phyloP scores from a whole-genome alignment of 2,113 vertebrate genomes.

The Irena cyanogastra region DNA sequence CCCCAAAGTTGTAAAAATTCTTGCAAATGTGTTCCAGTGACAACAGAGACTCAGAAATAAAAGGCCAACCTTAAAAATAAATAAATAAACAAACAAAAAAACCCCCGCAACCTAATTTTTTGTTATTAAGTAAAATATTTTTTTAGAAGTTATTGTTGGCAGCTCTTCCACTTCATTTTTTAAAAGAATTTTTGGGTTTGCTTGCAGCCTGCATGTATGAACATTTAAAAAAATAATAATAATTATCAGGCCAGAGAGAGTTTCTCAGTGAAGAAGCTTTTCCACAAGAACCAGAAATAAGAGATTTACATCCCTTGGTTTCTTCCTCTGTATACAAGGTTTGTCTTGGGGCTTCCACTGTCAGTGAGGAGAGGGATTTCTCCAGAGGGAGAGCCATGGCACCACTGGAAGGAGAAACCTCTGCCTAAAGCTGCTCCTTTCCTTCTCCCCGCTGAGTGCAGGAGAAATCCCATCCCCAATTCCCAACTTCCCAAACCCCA shows the following conservation, averaged over 20 bases:
- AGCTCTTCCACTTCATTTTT: not conserved
- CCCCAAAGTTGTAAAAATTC: not conserved
- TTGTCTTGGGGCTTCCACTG: not conserved
- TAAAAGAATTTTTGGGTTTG: not conserved
- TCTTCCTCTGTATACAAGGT: not conserved
- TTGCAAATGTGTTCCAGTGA: not conserved
- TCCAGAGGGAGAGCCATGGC: not conserved
- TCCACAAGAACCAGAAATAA: not conserved
- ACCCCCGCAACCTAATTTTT: not conserved
- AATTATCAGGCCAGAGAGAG: not conserved
- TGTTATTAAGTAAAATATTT: not conserved
- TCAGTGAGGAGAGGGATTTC: not conserved
- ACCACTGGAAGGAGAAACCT: not conserved
- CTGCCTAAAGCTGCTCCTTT: not conserved
- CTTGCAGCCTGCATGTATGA: not conserved
- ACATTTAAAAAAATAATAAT: not conserved
- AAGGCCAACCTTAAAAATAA: not conserved
- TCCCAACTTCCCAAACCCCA: not conserved
- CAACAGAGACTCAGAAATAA: not conserved
- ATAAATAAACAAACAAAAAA: not conserved
- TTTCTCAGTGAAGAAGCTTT: not conserved
- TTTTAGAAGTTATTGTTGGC: not conserved
- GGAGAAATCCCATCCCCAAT: not conserved
- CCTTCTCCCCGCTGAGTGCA: not conserved
- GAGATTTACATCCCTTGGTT: not conserved